Percentiles rank a stretch among this genome's conserved stretches.
phyloP scores from a whole-genome alignment of 2,888 invertebrate genomes.

The Ornithoptera priamus region DNA sequence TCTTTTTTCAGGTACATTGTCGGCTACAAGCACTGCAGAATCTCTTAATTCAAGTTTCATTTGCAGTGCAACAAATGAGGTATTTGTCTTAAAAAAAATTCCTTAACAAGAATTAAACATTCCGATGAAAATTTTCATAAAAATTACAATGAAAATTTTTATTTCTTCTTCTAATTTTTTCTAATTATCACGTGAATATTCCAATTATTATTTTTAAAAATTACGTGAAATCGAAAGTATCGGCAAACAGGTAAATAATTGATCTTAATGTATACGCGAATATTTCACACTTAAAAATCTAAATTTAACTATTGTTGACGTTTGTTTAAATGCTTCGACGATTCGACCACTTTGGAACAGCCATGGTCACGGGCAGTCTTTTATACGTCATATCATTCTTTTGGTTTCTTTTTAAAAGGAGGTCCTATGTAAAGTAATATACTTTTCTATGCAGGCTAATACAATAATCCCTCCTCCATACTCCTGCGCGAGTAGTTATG shows the following conservation, averaged over 20 bases:
- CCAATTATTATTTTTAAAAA: neutral
- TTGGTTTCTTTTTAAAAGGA: neutral
- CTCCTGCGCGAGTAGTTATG: conserved; percentile 88
- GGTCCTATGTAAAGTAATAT: neutral
- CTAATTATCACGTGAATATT: too few species aligned
- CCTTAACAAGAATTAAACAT: neutral
- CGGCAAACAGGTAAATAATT: too few species aligned
- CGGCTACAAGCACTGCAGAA: conserved; percentile 92
- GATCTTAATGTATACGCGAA: too few species aligned
- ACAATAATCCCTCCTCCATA: conserved; percentile 91
- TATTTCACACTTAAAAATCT: too few species aligned
- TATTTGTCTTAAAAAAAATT: neutral
- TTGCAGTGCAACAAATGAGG: conserved; percentile 91
- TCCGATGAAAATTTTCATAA: too few species aligned
- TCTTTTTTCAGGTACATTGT: conserved; percentile 83
- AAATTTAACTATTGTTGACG: too few species aligned
- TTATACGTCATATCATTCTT: neutral
- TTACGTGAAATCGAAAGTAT: too few species aligned
- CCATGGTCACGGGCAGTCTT: too few species aligned
- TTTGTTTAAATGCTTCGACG: too few species aligned
- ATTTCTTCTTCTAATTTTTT: too few species aligned
- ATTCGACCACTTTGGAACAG: too few species aligned
- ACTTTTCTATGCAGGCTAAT: conserved; percentile 80
- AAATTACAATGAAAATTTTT: too few species aligned
- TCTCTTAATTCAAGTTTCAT: conserved; percentile 93